Percentiles rank a stretch among this genome's conserved stretches.
Evolutionary conservation across 2,797 vertebrate genomes (phyloP).

Genomic region (Gila robusta): DNA sequence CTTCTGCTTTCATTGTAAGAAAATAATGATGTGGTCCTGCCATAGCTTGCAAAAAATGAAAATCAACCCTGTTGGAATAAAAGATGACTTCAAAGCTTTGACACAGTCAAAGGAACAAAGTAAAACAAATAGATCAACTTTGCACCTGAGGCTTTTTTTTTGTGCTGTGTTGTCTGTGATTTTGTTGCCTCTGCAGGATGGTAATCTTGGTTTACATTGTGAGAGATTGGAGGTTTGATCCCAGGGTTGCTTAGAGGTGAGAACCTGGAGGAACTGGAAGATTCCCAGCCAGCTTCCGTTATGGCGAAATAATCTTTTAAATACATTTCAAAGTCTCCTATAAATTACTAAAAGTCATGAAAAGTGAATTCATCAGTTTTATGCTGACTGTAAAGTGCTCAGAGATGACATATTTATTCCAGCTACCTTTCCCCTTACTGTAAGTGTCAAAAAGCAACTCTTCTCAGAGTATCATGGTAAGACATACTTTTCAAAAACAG

Average conservation of each 20-base stretch:
- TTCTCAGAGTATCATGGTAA: neutral
- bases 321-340: neutral
- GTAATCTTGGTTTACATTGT: constrained; percentile 38
- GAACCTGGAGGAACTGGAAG: constrained; percentile 21
- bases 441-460: neutral
- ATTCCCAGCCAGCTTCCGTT: neutral
- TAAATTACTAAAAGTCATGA: neutral
- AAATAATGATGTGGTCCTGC: constrained; percentile 73
- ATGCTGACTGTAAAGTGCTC: neutral
- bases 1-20: constrained; percentile 58
- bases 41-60: constrained; percentile 61
- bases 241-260: constrained; percentile 40
- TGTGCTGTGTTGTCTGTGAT: constrained; percentile 26
- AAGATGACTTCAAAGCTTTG: constrained; percentile 74
- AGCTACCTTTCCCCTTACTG: neutral
- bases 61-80: constrained; percentile 65
- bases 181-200: constrained; percentile 38
- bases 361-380: neutral
- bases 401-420: neutral
- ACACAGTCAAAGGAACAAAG: constrained; percentile 76
- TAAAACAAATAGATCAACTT: constrained; percentile 66
- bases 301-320: neutral
- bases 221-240: constrained; percentile 34
- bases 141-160: constrained; percentile 68
- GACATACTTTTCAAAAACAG: neutral